Evolutionary conservation across 2,113 vertebrate species (phyloP).

Genomic region (Rhinichthys klamathensis): DNA sequence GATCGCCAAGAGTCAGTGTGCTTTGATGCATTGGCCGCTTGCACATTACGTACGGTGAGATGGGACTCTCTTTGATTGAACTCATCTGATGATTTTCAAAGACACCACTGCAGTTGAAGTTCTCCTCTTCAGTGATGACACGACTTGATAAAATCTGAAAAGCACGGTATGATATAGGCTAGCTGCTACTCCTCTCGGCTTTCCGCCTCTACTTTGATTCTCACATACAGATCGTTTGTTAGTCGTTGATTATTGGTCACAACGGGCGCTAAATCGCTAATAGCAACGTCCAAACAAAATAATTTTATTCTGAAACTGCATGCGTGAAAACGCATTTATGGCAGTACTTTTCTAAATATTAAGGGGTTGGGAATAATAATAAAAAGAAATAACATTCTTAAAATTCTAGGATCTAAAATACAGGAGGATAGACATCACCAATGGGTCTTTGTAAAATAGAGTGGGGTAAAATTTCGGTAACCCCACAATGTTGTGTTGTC

Average conservation of each 20-base stretch:
- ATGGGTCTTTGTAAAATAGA: too few species aligned
- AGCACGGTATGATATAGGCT: neutral
- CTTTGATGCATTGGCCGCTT: constrained; percentile 58
- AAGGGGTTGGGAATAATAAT: too few species aligned
- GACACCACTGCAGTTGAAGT: neutral
- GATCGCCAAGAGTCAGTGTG: constrained; percentile 55
- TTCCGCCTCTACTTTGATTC: neutral
- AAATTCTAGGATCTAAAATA: too few species aligned
- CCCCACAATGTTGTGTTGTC: too few species aligned
- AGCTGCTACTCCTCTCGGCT: neutral
- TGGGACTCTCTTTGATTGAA: neutral
- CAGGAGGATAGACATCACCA: too few species aligned
- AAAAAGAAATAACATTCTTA: too few species aligned
- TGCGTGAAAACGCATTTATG: neutral
- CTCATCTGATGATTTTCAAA: neutral
- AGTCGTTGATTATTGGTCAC: neutral
- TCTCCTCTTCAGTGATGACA: neutral
- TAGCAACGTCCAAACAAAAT: constrained; percentile 17
- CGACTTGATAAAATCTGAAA: neutral
- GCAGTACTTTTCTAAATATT: neutral
- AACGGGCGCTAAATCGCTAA: neutral
- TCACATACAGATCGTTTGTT: too few species aligned
- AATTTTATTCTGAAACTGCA: neutral
- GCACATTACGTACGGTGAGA: neutral
- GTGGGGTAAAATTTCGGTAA: too few species aligned